These are phyloP conservation scores for Dermatemys mawii DNA, from an alignment of 2,113 vertebrate species.

Conservation along the genomic window DNA sequence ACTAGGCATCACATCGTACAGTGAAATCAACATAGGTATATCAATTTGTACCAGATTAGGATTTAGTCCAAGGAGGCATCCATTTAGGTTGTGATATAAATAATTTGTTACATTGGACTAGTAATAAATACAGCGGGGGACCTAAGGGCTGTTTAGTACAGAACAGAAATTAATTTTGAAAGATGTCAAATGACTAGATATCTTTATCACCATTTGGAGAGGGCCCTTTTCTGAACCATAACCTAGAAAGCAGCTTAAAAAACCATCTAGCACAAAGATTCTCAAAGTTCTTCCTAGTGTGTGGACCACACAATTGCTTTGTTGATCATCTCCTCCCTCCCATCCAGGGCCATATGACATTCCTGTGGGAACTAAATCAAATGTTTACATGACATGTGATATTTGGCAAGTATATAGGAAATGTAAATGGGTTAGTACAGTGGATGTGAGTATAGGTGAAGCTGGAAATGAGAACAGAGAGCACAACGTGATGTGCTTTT, in stretches of 20 bases:
- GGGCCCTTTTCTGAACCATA: conserved; percentile 20
- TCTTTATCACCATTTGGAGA: conserved; percentile 9
- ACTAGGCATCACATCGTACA: conserved; percentile 11
- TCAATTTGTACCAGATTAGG: not conserved
- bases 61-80: not conserved
- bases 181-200: conserved; percentile 28
- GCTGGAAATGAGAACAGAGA: conserved; percentile 6
- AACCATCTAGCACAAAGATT: conserved; percentile 9
- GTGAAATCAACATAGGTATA: conserved; percentile 14
- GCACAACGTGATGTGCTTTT: not conserved
- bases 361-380: conserved; percentile 1
- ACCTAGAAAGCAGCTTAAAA: conserved; percentile 43
- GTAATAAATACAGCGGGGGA: not conserved
- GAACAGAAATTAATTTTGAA: conserved; percentile 47
- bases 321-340: not conserved
- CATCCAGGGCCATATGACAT: conserved; percentile 5
- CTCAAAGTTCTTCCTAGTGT: conserved; percentile 7
- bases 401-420: conserved; percentile 16
- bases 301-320: not conserved
- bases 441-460: not conserved
- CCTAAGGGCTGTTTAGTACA: conserved; percentile 46
- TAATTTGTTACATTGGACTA: conserved; percentile 33
- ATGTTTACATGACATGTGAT: conserved; percentile 38
- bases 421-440: not conserved
- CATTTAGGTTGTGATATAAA: not conserved